phyloP scores from a whole-genome alignment of 2,888 invertebrate genomes.

The Labia minor region DNA sequence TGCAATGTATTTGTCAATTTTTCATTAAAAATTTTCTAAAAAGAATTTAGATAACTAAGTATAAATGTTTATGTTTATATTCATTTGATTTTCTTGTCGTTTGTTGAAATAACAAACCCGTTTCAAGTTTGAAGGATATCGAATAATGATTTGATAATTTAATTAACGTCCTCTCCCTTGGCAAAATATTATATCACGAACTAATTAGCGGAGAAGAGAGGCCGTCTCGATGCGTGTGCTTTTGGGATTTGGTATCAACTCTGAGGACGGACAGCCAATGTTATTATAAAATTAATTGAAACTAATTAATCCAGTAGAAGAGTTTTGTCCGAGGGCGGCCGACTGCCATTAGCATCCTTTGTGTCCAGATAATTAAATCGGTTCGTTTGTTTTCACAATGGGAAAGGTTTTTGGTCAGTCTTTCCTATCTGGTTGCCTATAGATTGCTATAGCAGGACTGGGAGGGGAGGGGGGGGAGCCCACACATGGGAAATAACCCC shows the following conservation, averaged over 20 bases:
- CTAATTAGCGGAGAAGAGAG: conserved; percentile 1
- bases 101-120: too few species aligned
- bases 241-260: neutral
- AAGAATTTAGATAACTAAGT: too few species aligned
- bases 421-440: neutral
- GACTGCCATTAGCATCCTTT: neutral
- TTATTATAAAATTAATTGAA: conserved; percentile 13
- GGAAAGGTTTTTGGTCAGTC: conserved; percentile 7
- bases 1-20: too few species aligned
- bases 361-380: conserved; percentile 13
- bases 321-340: neutral
- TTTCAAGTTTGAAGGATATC: neutral
- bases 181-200: neutral
- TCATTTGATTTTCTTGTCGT: too few species aligned
- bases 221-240: neutral
- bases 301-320: conserved; percentile 7
- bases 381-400: conserved; percentile 13
- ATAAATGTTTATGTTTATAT: too few species aligned
- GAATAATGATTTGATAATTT: neutral
- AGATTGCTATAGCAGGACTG: neutral
- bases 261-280: neutral
- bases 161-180: neutral
- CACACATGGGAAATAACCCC: conserved; percentile 2
- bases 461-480: neutral
- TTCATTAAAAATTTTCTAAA: too few species aligned